phyloP scores from a whole-genome alignment of 2,113 vertebrate genomes.

The Psettodes erumei region DNA sequence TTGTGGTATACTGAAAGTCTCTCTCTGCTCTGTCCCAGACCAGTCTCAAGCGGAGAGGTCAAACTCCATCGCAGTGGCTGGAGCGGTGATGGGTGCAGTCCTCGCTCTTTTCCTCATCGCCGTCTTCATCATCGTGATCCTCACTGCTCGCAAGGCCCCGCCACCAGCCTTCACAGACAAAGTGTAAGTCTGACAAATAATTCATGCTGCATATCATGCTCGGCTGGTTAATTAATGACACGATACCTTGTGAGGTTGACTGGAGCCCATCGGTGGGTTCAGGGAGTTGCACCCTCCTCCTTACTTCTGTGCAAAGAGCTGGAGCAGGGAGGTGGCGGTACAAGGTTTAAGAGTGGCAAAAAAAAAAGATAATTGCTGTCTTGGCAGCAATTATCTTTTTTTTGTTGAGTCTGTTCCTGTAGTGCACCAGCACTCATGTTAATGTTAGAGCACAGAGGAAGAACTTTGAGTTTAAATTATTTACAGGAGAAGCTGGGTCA shows the following conservation, averaged over 20 bases:
- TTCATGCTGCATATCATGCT: slow-evolving; percentile 52
- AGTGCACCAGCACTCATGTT: slow-evolving; percentile 39
- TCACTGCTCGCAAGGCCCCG: slow-evolving; percentile 85
- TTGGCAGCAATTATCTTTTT: slow-evolving; percentile 63
- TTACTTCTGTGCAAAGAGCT: slow-evolving; percentile 30
- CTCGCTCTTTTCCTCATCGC: slow-evolving; percentile 92
- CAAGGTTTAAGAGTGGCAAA: slow-evolving; percentile 58
- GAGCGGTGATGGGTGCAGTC: slow-evolving; percentile 93
- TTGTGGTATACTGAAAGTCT: slow-evolving; percentile 12
- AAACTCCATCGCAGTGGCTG: slow-evolving; percentile 90
- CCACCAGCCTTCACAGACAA: slow-evolving; percentile 76
- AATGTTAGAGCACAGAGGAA: slow-evolving; percentile 54
- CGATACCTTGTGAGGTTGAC: slow-evolving; percentile 42
- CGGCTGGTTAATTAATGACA: slow-evolving; percentile 62
- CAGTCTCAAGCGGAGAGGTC: slow-evolving; percentile 85
- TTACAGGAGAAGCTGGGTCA: slow-evolving; percentile 49
- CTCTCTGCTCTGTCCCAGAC: slow-evolving; percentile 68
- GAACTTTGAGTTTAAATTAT: slow-evolving; percentile 69
- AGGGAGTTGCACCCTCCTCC: slow-evolving; percentile 38
- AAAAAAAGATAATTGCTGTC: slow-evolving; percentile 66
- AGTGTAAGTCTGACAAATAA: slow-evolving; percentile 79
- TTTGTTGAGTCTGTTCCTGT: slow-evolving; percentile 46
- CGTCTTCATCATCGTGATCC: slow-evolving; percentile 90
- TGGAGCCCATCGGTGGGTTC: slow-evolving; percentile 47
- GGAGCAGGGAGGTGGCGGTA: slow-evolving; percentile 46